A percentile compares a stretch with the other conserved stretches of the same genome.
These are phyloP conservation scores for Drosophila stalkeri DNA, from an alignment of 2,888 invertebrate genomes.

Conservation along the genomic window DNA sequence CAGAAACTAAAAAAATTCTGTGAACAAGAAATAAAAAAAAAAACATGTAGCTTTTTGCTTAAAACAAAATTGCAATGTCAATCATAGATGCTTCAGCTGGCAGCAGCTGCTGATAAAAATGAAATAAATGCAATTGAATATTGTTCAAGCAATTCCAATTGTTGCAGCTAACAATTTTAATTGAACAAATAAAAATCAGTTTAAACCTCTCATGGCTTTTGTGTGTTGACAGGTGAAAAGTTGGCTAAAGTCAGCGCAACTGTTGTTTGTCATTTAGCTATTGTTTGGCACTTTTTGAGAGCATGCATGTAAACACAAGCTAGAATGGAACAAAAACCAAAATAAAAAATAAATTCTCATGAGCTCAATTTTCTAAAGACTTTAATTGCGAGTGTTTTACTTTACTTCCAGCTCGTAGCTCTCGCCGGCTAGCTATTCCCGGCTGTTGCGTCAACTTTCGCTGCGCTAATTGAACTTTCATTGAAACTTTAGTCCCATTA, in stretches of 20 bases:
- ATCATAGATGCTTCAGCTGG: conserved; percentile 28
- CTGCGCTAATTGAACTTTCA: conserved; percentile 79
- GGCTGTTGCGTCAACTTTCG: conserved; percentile 69
- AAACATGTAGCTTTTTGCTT: conserved; percentile 35
- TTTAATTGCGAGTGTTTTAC: conserved; percentile 3
- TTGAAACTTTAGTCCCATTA: conserved; percentile 73
- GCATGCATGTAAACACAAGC: background rate
- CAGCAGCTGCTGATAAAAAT: background rate
- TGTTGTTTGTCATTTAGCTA: background rate
- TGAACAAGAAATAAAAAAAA: conserved; percentile 30
- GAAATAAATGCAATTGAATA: background rate
- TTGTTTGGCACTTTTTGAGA: background rate
- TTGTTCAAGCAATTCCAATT: conserved; percentile 45
- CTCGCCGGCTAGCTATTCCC: conserved; percentile 21
- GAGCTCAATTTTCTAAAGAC: conserved; percentile 6
- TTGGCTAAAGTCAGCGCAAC: conserved; percentile 1
- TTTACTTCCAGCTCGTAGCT: conserved; percentile 1
- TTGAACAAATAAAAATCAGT: conserved; percentile 43
- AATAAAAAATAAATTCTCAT: background rate
- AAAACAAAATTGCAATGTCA: conserved; percentile 53
- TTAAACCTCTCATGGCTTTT: conserved; percentile 26
- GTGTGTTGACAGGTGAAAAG: background rate
- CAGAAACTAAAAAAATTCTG: conserved; percentile 30
- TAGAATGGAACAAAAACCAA: background rate
- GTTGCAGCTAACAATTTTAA: conserved; percentile 47